phyloP scores from a whole-genome alignment of 1,140 invertebrate species.

The Zaprionus inermis region DNA sequence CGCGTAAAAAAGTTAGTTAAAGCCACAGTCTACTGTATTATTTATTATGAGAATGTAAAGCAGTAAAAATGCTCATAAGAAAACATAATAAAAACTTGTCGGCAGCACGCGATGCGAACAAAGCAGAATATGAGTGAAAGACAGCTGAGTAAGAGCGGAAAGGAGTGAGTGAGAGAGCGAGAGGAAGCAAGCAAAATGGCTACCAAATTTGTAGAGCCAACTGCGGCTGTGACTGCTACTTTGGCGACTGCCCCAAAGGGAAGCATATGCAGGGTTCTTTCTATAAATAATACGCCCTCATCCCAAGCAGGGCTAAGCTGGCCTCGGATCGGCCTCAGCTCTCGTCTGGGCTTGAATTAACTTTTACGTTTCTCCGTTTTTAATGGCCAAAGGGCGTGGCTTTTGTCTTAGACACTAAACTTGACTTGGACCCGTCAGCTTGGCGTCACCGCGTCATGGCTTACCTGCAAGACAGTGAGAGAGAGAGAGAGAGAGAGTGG shows the following conservation, averaged over 20 bases:
- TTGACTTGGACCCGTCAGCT: constrained; percentile 7
- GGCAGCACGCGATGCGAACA: constrained; percentile 19
- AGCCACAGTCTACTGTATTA: not conserved
- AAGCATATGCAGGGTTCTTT: constrained; percentile 37
- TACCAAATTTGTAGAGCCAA: constrained; percentile 66
- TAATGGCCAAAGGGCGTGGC: constrained; percentile 60
- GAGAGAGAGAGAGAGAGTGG: constrained; percentile 14
- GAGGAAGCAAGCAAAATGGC: constrained; percentile 57
- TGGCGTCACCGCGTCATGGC: constrained; percentile 14
- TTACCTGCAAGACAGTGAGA: constrained; percentile 39
- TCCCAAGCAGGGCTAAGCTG: constrained; percentile 12
- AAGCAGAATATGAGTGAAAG: constrained; percentile 11
- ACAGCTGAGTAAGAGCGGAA: not conserved
- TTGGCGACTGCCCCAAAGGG: constrained; percentile 33
- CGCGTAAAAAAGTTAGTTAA: not conserved
- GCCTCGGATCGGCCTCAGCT: constrained; percentile 20
- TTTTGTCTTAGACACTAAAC: constrained; percentile 54
- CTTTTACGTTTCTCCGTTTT: constrained; percentile 36
- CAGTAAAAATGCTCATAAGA: constrained; percentile 47
- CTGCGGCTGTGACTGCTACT: constrained; percentile 36
- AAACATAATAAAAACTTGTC: constrained; percentile 41
- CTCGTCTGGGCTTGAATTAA: constrained; percentile 53
- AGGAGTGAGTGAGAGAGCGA: constrained; percentile 1
- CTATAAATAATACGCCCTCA: constrained; percentile 42
- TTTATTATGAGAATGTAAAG: constrained; percentile 69